Conservation (phyloP, 2,888 invertebrate species). For the Cacoxenus indagator region DNA sequence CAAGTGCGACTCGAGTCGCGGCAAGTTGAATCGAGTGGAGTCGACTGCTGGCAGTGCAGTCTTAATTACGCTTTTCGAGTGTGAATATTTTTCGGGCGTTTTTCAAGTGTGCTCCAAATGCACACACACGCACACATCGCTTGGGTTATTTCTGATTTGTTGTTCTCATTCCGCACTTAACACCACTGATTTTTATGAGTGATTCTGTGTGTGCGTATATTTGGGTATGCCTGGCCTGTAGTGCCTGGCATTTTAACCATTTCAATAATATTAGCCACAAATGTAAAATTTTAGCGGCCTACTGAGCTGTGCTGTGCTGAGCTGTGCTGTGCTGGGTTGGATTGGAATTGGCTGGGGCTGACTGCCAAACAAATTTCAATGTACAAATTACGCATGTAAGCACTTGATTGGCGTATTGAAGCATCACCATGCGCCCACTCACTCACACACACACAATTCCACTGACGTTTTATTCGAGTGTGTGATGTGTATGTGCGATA, state of each 20-base stretch:
- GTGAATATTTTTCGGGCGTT: constrained; percentile 45
- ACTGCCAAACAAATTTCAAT: constrained; percentile 44
- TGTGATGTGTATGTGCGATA: neutral
- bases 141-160: neutral
- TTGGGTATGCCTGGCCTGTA: neutral
- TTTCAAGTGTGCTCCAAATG: constrained; percentile 42
- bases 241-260: neutral
- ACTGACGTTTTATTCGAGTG: neutral
- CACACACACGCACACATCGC: neutral
- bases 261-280: neutral
- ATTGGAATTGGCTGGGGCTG: neutral
- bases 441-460: constrained; percentile 35
- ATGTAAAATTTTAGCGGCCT: neutral
- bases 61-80: constrained; percentile 53
- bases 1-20: constrained; percentile 46
- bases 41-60: constrained; percentile 38
- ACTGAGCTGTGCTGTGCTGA: neutral
- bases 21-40: constrained; percentile 28
- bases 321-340: neutral
- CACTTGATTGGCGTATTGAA: constrained; percentile 60
- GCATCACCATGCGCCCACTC: constrained; percentile 37
- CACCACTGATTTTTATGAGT: neutral
- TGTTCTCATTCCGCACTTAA: neutral
- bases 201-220: neutral
- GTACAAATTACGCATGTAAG: constrained; percentile 60